Percentiles rank a stretch among this genome's conserved stretches.
Evolutionary conservation across 1,140 invertebrate genomes (phyloP).

Genomic region (Caenorhabditis inopinata): DNA sequence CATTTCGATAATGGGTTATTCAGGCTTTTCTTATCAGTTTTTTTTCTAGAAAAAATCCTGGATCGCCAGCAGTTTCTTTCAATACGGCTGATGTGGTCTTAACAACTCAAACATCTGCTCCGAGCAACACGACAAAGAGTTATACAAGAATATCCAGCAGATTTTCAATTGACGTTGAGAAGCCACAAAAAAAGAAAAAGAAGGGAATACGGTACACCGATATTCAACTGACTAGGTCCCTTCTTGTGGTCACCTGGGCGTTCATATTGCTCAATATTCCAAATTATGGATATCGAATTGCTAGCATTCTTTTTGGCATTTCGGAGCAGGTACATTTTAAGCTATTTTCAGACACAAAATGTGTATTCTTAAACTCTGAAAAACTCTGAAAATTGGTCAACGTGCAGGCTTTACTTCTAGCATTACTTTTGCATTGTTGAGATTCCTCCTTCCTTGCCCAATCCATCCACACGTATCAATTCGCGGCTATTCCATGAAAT

Average conservation of each 20-base stretch:
- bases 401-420: too few species aligned
- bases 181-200: conserved; percentile 26
- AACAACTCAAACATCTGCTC: conserved; percentile 51
- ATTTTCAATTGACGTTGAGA: conserved; percentile 28
- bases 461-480: too few species aligned
- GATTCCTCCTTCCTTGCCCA: too few species aligned
- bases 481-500: too few species aligned
- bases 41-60: conserved; percentile 31
- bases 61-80: conserved; percentile 61
- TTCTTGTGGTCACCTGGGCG: conserved; percentile 65
- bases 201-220: conserved; percentile 56
- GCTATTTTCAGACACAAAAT: too few species aligned
- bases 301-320: conserved; percentile 32
- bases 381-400: too few species aligned
- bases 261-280: conserved; percentile 64
- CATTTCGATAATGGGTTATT: too few species aligned
- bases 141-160: conserved; percentile 34
- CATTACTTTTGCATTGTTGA: too few species aligned
- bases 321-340: neutral
- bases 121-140: conserved; percentile 3
- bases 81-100: conserved; percentile 61
- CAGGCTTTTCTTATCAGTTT: too few species aligned
- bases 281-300: conserved; percentile 62
- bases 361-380: too few species aligned
- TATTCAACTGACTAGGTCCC: conserved; percentile 61